A percentile compares a stretch with the other conserved stretches of the same genome.
Evolutionary conservation across 2,888 invertebrate species (phyloP).

Genomic region (Gnatocerus cornutus): DNA sequence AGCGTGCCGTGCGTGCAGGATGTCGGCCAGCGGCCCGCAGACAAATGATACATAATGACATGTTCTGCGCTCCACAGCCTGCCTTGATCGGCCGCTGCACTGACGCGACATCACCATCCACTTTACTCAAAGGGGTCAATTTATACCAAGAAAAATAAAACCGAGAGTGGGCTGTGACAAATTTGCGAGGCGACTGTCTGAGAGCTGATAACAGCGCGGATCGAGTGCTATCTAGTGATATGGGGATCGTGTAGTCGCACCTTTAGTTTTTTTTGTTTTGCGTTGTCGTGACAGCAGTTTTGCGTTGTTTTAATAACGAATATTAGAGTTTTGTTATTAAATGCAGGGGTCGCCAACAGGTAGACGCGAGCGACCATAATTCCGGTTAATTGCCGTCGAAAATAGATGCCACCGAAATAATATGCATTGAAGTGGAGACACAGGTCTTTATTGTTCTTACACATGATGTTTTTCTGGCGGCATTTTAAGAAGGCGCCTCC

Average conservation of each 20-base stretch:
- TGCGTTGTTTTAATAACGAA: constrained; percentile 4
- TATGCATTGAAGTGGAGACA: constrained; percentile 31
- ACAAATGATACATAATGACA: constrained; percentile 65
- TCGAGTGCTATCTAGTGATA: background rate
- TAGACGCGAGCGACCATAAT: constrained; percentile 21
- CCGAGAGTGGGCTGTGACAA: background rate
- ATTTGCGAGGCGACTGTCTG: constrained; percentile 2
- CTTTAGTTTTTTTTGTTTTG: background rate
- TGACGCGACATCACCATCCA: constrained; percentile 44
- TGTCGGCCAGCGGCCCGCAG: constrained; percentile 60
- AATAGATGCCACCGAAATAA: constrained; percentile 22
- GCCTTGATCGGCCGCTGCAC: constrained; percentile 51
- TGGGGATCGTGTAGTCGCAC: background rate
- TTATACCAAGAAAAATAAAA: constrained; percentile 12
- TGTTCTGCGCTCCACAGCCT: constrained; percentile 55
- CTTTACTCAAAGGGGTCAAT: constrained; percentile 24
- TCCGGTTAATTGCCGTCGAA: constrained; percentile 19
- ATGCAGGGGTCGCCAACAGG: constrained; percentile 22
- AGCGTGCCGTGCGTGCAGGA: constrained; percentile 62
- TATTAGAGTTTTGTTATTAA: constrained; percentile 1
- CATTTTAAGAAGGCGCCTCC: constrained; percentile 30
- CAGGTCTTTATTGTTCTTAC: constrained; percentile 39
- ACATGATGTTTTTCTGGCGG: constrained; percentile 44
- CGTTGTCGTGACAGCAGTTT: background rate
- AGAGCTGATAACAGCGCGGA: background rate